Base-by-base conservation (phyloP, 2,113 vertebrate genomes). In the Antigone vipio region DNA sequence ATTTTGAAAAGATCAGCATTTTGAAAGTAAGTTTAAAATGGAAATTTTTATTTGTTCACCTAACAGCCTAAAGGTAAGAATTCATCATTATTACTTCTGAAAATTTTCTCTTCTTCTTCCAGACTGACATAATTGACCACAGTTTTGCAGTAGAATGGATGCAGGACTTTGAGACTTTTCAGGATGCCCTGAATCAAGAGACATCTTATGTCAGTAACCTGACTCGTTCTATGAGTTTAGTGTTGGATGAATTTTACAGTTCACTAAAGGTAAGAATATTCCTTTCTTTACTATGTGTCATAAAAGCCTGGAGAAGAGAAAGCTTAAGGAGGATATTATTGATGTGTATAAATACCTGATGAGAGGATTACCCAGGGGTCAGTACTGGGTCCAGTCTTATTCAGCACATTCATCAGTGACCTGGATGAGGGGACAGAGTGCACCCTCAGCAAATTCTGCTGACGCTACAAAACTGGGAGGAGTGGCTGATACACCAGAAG, bases 131-230 rank as follows among this genome's bases (percentile, higher is more conserved):
- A 92, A 99, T 99, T 23, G 99, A 99, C 91, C 99, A 99, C 98
- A 98, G 98, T 94, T 99, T 99, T 52, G 99, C 99, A 0, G 98
- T 99, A 95, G 99, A 99, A 91, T 99, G 99, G 99, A 99, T 99
- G 99, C 98, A 99, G 92, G 99, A 99, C 97, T 99, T 99, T 14
- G 99, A 99, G 96, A 98, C 97, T 47, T 99, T 99, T 93, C 99
- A 99, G 93, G 99, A 99, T 32, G 99, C 99, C 24, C 97, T 99
- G 95, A 99, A 99, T 97, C 99, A 99, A 93, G 99, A 99, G 93
- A 99, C 99, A 1, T 99, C 99, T 3, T 99, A 99, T 1, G 98
- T 98, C 95, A 99, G 99, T 95, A 99, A 99, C 97, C 98, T 99
- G 97, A 99, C 99, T 6, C 99, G 99, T 72, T 99, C 99, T 66